These are phyloP conservation scores for Ennomos fuscantarius DNA, from an alignment of 2,888 invertebrate genomes.

Conservation along the genomic window DNA sequence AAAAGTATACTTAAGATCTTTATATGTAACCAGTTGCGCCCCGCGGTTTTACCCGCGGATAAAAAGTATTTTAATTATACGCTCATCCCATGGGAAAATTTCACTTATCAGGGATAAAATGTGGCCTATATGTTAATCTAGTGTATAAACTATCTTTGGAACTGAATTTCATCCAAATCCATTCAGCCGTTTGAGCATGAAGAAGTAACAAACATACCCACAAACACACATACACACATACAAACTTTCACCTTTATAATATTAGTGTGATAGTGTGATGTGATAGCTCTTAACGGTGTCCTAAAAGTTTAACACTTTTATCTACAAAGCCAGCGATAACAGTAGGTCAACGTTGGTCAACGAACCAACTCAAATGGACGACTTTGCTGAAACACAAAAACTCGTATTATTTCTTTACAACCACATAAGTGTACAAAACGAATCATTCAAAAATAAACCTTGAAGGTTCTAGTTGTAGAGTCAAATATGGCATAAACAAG, in stretches of 20 bases:
- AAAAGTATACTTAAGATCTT: slow-evolving; percentile 23
- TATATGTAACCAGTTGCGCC: slow-evolving; percentile 15
- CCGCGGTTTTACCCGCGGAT: no score
- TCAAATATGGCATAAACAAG: slow-evolving; percentile 7
- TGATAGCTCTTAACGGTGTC: slow-evolving; percentile 24
- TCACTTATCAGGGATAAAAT: no score
- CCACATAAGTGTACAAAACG: slow-evolving; percentile 6
- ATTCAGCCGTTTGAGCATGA: no score
- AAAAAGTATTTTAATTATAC: no score
- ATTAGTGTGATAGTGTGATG: no score
- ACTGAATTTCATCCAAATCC: no score
- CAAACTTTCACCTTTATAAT: no score
- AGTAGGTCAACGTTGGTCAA: slow-evolving; percentile 57
- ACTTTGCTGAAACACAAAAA: slow-evolving; percentile 61
- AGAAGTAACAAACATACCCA: no score
- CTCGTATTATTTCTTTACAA: slow-evolving; percentile 19
- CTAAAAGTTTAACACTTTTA: slow-evolving; percentile 46
- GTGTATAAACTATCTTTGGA: no score
- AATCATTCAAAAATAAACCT: slow-evolving; percentile 7
- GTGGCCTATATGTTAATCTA: no score
- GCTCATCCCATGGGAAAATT: no score
- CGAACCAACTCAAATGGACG: slow-evolving; percentile 55
- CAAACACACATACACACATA: no score
- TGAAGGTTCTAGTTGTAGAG: fast-evolving
- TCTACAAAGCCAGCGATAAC: slow-evolving; percentile 48